Conservation (phyloP, 2,113 vertebrate species). For the Notothenia coriiceps region DNA sequence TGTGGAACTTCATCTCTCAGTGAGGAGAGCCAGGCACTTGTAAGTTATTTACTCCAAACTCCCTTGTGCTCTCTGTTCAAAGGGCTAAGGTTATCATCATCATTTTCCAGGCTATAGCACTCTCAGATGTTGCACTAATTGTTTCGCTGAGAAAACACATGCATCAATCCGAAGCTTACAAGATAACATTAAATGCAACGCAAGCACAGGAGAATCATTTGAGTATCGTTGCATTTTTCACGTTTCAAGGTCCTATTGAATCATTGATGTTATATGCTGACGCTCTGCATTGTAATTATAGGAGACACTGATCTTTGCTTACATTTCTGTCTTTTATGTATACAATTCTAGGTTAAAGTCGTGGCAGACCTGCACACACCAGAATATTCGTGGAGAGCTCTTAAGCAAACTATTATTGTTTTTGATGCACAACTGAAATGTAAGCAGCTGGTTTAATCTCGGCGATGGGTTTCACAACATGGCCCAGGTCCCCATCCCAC, state of each 20-base stretch:
- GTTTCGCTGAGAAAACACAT: slow-evolving; percentile 31
- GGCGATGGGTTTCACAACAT: slow-evolving; percentile 33
- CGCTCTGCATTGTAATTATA: slow-evolving; percentile 61
- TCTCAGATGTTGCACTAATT: slow-evolving; percentile 24
- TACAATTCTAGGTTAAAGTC: slow-evolving; percentile 20
- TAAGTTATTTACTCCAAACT: background rate
- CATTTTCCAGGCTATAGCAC: background rate
- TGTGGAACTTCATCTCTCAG: slow-evolving; percentile 15
- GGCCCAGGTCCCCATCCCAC: slow-evolving; percentile 23
- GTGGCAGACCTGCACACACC: slow-evolving; percentile 62
- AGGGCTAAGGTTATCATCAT: background rate
- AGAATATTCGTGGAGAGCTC: slow-evolving; percentile 26
- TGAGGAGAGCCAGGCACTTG: background rate
- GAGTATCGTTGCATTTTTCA: slow-evolving; percentile 58
- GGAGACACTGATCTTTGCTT: slow-evolving; percentile 48
- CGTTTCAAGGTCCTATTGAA: slow-evolving; percentile 66
- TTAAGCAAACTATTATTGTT: slow-evolving; percentile 32
- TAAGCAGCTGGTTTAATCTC: slow-evolving; percentile 59
- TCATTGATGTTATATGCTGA: slow-evolving; percentile 52
- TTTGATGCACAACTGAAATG: slow-evolving; percentile 48
- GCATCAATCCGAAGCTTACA: slow-evolving; percentile 30
- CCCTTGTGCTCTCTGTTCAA: background rate
- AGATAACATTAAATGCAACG: slow-evolving; percentile 36
- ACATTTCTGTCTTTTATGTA: slow-evolving; percentile 27
- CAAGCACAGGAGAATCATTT: slow-evolving; percentile 28